These are phyloP conservation scores for Tethya wilhelma DNA, from an alignment of 37 sponge, comb jelly and placozoan genomes.

Conservation along the genomic window DNA sequence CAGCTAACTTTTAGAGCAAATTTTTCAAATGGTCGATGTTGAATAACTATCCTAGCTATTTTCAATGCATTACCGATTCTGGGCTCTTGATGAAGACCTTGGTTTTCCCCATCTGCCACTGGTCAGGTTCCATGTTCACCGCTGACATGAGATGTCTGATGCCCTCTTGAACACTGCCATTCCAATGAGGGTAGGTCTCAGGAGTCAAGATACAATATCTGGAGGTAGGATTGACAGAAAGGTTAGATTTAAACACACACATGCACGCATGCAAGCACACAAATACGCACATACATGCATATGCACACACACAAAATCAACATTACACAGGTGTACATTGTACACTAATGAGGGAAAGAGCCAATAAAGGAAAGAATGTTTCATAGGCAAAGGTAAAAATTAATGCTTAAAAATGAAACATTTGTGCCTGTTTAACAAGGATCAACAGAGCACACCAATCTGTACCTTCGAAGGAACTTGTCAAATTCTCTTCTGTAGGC, in stretches of 20 bases:
- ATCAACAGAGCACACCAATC: not conserved
- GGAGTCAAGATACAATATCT: constrained; percentile 90
- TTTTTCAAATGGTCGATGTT: too few species aligned
- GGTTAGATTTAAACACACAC: not conserved
- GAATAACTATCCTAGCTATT: too few species aligned
- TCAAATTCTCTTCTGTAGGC: constrained; percentile 93
- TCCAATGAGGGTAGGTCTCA: constrained; percentile 94
- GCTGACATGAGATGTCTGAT: constrained; percentile 87
- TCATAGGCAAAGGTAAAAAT: too few species aligned
- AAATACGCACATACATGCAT: not conserved
- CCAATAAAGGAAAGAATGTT: not conserved
- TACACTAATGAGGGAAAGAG: not conserved
- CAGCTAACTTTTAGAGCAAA: too few species aligned
- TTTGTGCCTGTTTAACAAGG: not conserved
- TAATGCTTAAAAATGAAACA: not conserved
- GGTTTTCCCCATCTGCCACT: constrained; percentile 94
- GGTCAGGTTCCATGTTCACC: constrained; percentile 96
- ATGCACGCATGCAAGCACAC: too few species aligned
- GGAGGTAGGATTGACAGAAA: not conserved
- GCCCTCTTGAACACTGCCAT: constrained; percentile 74
- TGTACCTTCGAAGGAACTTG: constrained; percentile 89
- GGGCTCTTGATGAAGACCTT: constrained; percentile 97
- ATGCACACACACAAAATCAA: not conserved
- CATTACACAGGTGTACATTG: not conserved
- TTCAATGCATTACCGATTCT: constrained; percentile 88